These are phyloP conservation scores for Lepidotrigona ventralis DNA, from an alignment of 1,140 invertebrate species.

Conservation along the genomic window DNA sequence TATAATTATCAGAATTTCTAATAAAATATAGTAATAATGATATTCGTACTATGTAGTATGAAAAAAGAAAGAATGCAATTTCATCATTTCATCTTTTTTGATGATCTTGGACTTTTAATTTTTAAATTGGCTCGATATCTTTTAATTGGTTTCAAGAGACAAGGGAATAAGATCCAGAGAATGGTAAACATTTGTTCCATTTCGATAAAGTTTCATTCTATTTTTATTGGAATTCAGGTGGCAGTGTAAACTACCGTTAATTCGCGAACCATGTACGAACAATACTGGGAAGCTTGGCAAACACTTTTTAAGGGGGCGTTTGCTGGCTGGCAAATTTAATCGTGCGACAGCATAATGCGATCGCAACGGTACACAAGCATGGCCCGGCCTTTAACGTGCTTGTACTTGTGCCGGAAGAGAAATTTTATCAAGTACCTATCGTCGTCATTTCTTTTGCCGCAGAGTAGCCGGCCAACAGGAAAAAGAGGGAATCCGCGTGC, in stretches of 20 bases:
- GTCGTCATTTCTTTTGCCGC: conserved; percentile 33
- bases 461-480: too few species aligned
- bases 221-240: not conserved
- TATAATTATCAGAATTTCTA: too few species aligned
- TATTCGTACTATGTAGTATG: too few species aligned
- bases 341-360: conserved; percentile 26
- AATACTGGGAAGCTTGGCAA: conserved; percentile 17
- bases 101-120: not conserved
- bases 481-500: conserved; percentile 1
- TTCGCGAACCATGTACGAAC: conserved; percentile 21
- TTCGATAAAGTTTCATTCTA: not conserved
- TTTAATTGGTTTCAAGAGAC: not conserved
- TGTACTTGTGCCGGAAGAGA: conserved; percentile 31
- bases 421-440: conserved; percentile 42
- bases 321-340: not conserved
- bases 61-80: too few species aligned
- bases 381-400: conserved; percentile 16
- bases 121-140: not conserved
- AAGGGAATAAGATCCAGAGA: not conserved
- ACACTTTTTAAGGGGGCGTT: conserved; percentile 16
- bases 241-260: conserved; percentile 27
- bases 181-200: not conserved
- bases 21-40: too few species aligned
- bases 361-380: conserved; percentile 10
- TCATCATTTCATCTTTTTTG: too few species aligned